phyloP scores from a whole-genome alignment of 2,888 invertebrate genomes.

The Vandiemenella viatica region DNA sequence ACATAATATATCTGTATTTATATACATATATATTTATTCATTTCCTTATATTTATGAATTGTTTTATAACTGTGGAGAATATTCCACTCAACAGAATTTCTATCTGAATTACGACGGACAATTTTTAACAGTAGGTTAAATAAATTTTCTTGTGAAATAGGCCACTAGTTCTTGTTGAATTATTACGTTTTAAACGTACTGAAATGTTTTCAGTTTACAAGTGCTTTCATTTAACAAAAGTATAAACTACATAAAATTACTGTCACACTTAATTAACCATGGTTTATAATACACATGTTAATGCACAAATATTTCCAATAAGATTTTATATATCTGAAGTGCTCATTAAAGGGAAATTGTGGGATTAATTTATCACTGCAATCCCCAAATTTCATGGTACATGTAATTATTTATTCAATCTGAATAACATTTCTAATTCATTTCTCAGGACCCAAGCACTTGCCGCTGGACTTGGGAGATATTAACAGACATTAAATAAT shows the following conservation, averaged over 20 bases:
- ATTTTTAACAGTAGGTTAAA: slow-evolving; percentile 12
- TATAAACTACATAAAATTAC: slow-evolving; percentile 9
- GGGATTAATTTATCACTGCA: no score
- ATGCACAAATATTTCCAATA: neutral
- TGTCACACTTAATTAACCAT: slow-evolving; percentile 6
- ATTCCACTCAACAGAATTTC: slow-evolving; percentile 13
- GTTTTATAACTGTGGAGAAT: slow-evolving; percentile 14
- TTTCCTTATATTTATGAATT: slow-evolving; percentile 14
- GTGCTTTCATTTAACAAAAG: slow-evolving; percentile 3
- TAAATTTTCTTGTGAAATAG: slow-evolving; percentile 13
- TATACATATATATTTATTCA: slow-evolving; percentile 1
- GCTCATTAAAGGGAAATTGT: neutral
- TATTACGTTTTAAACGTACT: slow-evolving; percentile 4
- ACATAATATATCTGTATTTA: slow-evolving; percentile 15
- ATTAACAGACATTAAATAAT: slow-evolving; percentile 12
- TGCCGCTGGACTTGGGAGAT: neutral
- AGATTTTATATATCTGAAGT: neutral
- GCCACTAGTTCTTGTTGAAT: slow-evolving; percentile 10
- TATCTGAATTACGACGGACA: slow-evolving; percentile 14
- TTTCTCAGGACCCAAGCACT: neutral
- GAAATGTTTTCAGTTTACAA: slow-evolving; percentile 1
- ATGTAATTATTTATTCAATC: neutral
- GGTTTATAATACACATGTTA: neutral
- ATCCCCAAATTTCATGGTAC: no score
- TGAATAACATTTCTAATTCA: neutral